A percentile compares a stretch with the other conserved stretches of the same genome.
These are phyloP conservation scores for Hydractinia symbiolongicarpus DNA, from an alignment of 30 jellyfish, hydroid and myxozoan genomes.

Conservation along the genomic window DNA sequence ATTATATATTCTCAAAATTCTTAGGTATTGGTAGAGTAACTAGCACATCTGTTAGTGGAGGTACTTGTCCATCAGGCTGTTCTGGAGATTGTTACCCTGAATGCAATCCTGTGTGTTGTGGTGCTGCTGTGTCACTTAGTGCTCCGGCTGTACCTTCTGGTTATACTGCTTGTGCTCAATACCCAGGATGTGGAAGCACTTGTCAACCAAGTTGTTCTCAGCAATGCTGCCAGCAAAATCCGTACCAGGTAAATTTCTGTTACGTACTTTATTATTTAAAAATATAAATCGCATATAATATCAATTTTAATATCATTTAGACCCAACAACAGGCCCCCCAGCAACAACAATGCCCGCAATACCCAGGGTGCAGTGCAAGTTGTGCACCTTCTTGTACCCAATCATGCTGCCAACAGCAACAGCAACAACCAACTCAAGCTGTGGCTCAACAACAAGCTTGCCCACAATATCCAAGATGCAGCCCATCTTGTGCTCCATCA, in stretches of 20 bases:
- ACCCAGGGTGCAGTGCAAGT: constrained; percentile 40
- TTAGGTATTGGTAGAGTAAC: constrained; percentile 77
- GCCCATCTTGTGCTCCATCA: constrained; percentile 70
- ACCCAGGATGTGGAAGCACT: constrained; percentile 26
- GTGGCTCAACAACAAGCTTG: constrained; percentile 30
- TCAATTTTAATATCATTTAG: no score
- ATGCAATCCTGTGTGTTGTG: constrained; percentile 87
- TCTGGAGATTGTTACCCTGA: constrained; percentile 94
- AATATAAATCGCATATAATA: no score
- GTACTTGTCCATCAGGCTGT: constrained; percentile 91
- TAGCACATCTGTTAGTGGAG: constrained; percentile 49
- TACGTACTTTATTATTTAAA: no score
- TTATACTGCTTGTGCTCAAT: constrained; percentile 43
- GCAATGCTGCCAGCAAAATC: constrained; percentile 35
- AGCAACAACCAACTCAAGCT: constrained; percentile 8
- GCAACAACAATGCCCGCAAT: constrained; percentile 23
- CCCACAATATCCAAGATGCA: constrained; percentile 55
- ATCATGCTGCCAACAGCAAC: constrained; percentile 62
- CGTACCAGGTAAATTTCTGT: constrained; percentile 24
- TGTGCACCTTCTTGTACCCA: constrained; percentile 75
- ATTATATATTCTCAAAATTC: neutral
- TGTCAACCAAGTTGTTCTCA: constrained; percentile 37
- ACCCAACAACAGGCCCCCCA: no score
- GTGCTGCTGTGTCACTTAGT: constrained; percentile 53
- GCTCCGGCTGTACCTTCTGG: constrained; percentile 70